These are phyloP conservation scores for Lophotis ruficrista DNA, from an alignment of 2,113 vertebrate genomes.

Conservation along the genomic window DNA sequence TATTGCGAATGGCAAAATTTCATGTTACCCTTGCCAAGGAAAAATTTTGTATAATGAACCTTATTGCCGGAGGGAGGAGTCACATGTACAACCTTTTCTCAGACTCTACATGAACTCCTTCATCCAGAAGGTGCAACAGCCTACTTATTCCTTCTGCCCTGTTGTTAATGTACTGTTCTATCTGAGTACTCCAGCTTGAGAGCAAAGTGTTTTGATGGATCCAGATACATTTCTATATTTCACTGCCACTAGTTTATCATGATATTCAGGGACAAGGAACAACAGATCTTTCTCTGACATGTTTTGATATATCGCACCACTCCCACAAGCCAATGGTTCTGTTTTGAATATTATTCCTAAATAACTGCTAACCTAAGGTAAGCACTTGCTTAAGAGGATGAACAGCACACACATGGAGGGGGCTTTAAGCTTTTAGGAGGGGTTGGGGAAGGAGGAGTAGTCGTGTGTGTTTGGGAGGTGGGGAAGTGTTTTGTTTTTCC, in stretches of 20 bases:
- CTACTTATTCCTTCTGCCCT: constrained; percentile 14
- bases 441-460: neutral
- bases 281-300: neutral
- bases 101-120: constrained; percentile 41
- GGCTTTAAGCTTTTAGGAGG: neutral
- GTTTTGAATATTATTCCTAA: neutral
- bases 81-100: constrained; percentile 32
- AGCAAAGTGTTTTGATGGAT: neutral
- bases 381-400: neutral
- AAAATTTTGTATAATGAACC: constrained; percentile 51
- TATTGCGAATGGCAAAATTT: constrained; percentile 47
- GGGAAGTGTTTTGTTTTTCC: neutral
- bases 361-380: neutral
- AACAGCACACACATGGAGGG: neutral
- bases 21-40: constrained; percentile 48
- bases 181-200: neutral
- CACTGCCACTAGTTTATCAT: neutral
- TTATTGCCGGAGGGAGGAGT: constrained; percentile 54
- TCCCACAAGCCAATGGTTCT: neutral
- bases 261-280: neutral
- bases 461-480: neutral
- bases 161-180: neutral
- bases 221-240: neutral
- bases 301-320: neutral
- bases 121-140: constrained; percentile 34